phyloP scores from a whole-genome alignment of 1,140 invertebrate genomes.

The Pseudomyrmex gracilis region DNA sequence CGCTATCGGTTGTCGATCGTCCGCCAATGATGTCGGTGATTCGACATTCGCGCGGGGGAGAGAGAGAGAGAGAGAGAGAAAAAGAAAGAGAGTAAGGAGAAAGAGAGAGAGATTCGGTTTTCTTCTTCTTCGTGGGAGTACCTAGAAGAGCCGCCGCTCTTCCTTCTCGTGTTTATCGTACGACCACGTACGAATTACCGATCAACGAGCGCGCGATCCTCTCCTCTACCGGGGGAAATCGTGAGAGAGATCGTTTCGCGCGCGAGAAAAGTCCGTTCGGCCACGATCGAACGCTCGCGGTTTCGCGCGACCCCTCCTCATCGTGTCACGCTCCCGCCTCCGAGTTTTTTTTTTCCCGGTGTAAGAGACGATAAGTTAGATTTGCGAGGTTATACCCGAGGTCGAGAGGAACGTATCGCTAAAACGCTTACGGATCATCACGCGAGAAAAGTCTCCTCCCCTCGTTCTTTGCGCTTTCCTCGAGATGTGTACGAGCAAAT shows the following conservation, averaged over 20 bases:
- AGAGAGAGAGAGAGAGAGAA: neutral
- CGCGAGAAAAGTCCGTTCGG: slow-evolving; percentile 45
- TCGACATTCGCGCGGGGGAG: slow-evolving; percentile 2
- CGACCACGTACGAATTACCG: slow-evolving; percentile 47
- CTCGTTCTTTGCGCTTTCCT: neutral
- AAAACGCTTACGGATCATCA: slow-evolving; percentile 15
- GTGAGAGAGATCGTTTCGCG: slow-evolving; percentile 54
- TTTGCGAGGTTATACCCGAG: slow-evolving; percentile 2
- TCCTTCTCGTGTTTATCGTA: slow-evolving; percentile 51
- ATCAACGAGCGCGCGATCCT: slow-evolving; percentile 29
- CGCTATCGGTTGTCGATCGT: slow-evolving; percentile 44
- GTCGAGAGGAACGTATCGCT: slow-evolving; percentile 14
- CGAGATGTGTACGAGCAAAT: neutral
- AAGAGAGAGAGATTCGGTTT: neutral
- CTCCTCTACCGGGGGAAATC: slow-evolving; percentile 34
- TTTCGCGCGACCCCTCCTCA: slow-evolving; percentile 18
- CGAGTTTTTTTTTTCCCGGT: neutral
- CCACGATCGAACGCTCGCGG: slow-evolving; percentile 53
- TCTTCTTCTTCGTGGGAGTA: slow-evolving; percentile 53
- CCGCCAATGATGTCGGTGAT: slow-evolving; percentile 47
- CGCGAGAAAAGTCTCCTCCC: slow-evolving; percentile 6
- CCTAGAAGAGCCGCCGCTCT: slow-evolving; percentile 46
- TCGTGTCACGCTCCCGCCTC: slow-evolving; percentile 1
- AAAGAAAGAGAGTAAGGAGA: neutral
- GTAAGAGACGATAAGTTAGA: neutral